Evolutionary conservation across 2,888 invertebrate genomes (phyloP), one percentile per base, ranked within the genome.

Genomic region (Cyaniris semiargus): DNA sequence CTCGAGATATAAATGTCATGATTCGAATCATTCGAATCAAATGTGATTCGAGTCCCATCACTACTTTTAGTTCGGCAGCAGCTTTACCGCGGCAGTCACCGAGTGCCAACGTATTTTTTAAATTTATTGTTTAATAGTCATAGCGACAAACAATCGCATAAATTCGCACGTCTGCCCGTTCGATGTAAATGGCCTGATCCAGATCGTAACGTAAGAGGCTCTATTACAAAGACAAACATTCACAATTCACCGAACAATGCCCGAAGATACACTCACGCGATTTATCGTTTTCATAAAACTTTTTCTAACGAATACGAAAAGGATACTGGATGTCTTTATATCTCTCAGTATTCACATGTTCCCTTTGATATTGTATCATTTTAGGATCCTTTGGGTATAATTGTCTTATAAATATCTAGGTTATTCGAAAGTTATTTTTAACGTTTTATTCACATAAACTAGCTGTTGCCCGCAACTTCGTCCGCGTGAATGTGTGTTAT

Each of bases 141-240:
- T 10, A 13, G 60, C 60, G 60, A 60, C 23, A 23, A 60, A 58
- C 10, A 58, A 4, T 4, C 60, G 23, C 31, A n/a, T 7, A 44
- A 75, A 76, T 15, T 53, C 18, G 58, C 71, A 23, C 18, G 77
- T 77, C n/a, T 77, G 72, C 77, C 15, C 34, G 5, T 13, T 31
- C 71, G 18, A 71, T 60, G 58, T 53, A 53, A 74, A 74, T 74
- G 44, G 53, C 53, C 74, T 53, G 44, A 71, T 60, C 56, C 56
- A 58, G 72, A 77, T 77, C 71, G 72, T 72, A 77, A 71, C 58
- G 44, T 34, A 72, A 72, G 72, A 71, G 70, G 71, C 53, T 75
- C 70, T 70, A 78, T 78, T 76, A 78, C 70, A 76, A 58, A 27
- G 70, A 71, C 71, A 78, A 78, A 78, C 76, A 56, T 78, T 76